Base-by-base conservation (phyloP, 2,113 vertebrate genomes). In the Callospermophilus lateralis region DNA sequence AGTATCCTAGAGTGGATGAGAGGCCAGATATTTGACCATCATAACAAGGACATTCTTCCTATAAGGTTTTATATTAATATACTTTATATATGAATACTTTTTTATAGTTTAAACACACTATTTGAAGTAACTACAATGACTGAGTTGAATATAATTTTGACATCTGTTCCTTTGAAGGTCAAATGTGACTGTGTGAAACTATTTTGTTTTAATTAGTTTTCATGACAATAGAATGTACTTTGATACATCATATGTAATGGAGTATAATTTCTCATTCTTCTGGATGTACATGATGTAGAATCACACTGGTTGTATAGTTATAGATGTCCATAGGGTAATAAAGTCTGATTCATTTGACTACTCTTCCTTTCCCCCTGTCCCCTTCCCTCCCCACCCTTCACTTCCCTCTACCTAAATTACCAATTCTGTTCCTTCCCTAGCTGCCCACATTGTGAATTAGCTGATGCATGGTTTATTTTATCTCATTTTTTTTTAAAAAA, bases 111-210 rank as follows among this genome's bases (percentile, higher is more conserved):
- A 78, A 3, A 88, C 93, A 74, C 74, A 79, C 30, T 12, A 68
- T 74, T 84, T 94, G 72, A 78, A 74, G 16, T 90, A 74, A 74
- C 3, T 78, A 45, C 6, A 48, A 19, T 88, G 37, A 22, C n/a
- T 78, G 24, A 51, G 28, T 78, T 89, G 16, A 16, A 80, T 77
- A 65, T 93, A 79, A 87, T 81, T 93, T 89, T 91, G 45, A 89
- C 77, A 51, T 4, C 8, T 72, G 30, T 0, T 72, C 15, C 51
- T 93, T 80, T 77, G 51, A 90, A 85, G 32, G 22, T 22, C 39
- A 76, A 86, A 83, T 28, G 8, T 91, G 34, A 84, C 22, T 51
- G 10, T 79, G 34, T 28, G n/a, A 76, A 58, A 12, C 24, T 83
- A 48, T 32, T 78, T 48, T 51, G 48, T 51, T 51, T 51, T 51